Percentiles rank a stretch among this genome's conserved stretches.
Evolutionary conservation across 2,113 vertebrate genomes (phyloP).

Genomic region (Romanogobio albipinnatus): DNA sequence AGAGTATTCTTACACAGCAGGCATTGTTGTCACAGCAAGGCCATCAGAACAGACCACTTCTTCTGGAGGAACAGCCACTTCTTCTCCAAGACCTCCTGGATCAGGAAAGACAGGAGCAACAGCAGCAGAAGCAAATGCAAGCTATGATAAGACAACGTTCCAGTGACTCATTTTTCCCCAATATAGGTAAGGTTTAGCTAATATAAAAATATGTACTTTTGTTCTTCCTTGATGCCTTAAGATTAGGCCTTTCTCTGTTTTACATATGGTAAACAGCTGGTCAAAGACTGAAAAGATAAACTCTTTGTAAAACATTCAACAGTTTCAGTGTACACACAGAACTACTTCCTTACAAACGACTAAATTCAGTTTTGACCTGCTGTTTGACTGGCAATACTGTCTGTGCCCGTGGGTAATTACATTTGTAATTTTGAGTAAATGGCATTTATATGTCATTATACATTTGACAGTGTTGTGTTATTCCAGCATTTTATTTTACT

Average conservation of each 20-base stretch:
- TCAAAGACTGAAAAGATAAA: neutral
- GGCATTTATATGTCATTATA: neutral
- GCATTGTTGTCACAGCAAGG: constrained; percentile 76
- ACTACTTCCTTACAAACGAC: neutral
- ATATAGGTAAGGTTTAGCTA: constrained; percentile 79
- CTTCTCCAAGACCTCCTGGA: constrained; percentile 96
- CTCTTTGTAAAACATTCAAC: neutral
- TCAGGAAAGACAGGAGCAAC: constrained; percentile 96
- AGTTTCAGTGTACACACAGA: neutral
- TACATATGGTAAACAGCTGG: neutral
- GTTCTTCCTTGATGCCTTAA: neutral
- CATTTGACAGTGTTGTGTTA: neutral
- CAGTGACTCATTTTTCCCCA: constrained; percentile 83
- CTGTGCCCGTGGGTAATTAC: neutral
- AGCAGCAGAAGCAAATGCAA: constrained; percentile 98
- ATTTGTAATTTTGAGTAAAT: neutral
- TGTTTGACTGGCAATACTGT: neutral
- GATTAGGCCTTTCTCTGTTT: neutral
- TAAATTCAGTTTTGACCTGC: neutral
- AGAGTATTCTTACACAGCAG: constrained; percentile 72
- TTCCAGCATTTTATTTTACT: neutral
- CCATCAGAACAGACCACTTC: constrained; percentile 83
- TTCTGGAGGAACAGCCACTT: constrained; percentile 93
- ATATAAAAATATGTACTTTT: neutral
- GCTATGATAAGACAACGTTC: constrained; percentile 92